Conservation (phyloP, 2,113 vertebrate genomes). For the Speoplatyrhinus poulsoni region DNA sequence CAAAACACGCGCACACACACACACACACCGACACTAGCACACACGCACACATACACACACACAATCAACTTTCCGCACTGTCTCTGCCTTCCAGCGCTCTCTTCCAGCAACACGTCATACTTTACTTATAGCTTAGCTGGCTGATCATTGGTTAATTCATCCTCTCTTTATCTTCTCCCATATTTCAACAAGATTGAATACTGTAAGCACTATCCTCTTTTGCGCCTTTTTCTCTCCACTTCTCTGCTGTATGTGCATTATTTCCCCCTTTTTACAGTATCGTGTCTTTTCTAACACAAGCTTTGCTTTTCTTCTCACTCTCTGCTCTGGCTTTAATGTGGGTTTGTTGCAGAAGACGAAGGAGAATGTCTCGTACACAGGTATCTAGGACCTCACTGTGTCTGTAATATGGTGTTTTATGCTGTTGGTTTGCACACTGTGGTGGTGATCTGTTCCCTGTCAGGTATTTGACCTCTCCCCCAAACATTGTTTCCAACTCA, state of each 20-base stretch:
- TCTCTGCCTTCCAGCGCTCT: neutral
- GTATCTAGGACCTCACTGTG: conserved; percentile 48
- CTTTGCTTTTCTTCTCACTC: neutral
- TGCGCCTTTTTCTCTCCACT: conserved; percentile 68
- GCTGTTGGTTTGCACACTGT: neutral
- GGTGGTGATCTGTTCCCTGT: no score
- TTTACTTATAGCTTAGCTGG: conserved; percentile 31
- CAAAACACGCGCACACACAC: conserved; percentile 2
- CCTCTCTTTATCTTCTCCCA: conserved; percentile 47
- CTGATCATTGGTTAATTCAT: conserved; percentile 18
- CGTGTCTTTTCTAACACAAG: neutral
- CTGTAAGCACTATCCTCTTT: conserved; percentile 62
- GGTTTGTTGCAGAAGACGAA: conserved; percentile 70
- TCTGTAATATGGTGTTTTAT: neutral
- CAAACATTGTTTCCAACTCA: conserved; percentile 5
- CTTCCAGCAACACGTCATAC: neutral
- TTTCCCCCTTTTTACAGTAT: conserved; percentile 30
- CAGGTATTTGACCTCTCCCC: neutral
- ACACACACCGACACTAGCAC: neutral
- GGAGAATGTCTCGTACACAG: conserved; percentile 80
- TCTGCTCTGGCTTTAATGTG: conserved; percentile 21
- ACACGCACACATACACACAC: neutral
- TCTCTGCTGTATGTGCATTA: conserved; percentile 42
- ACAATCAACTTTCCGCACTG: neutral
- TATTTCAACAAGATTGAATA: conserved; percentile 57